A percentile compares a stretch with the other conserved stretches of the same genome.
These are phyloP conservation scores for Pegoplata infirma DNA, from an alignment of 2,888 invertebrate genomes.

Conservation along the genomic window DNA sequence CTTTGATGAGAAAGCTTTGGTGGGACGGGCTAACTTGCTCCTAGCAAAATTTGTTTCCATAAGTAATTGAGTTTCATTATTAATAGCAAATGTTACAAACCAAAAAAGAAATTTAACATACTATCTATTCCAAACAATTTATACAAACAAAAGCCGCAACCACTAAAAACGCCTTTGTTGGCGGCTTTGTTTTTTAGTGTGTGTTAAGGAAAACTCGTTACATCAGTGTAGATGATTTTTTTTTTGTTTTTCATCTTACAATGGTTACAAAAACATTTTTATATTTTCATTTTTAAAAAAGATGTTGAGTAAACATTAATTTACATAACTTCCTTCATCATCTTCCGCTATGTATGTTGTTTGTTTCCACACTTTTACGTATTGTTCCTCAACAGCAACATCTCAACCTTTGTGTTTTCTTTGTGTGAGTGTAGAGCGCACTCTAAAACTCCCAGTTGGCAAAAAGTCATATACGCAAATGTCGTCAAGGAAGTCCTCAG, in stretches of 20 bases:
- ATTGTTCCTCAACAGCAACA: slow-evolving; percentile 9
- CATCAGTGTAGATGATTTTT: slow-evolving; percentile 8
- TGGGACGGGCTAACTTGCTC: no score
- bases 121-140: no score
- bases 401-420: slow-evolving; percentile 60
- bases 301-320: slow-evolving; percentile 78
- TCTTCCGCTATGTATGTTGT: slow-evolving; percentile 19
- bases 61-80: neutral
- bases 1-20: no score
- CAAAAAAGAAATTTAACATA: neutral
- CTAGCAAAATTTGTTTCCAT: no score
- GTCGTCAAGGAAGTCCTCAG: no score
- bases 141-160: slow-evolving; percentile 42
- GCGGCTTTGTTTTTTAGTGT: slow-evolving; percentile 32
- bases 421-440: slow-evolving; percentile 68
- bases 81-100: neutral
- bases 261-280: slow-evolving; percentile 37
- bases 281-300: slow-evolving; percentile 67
- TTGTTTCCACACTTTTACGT: neutral
- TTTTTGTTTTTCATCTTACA: neutral
- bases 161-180: slow-evolving; percentile 53
- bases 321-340: slow-evolving; percentile 75
- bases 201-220: slow-evolving; percentile 9
- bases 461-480: no score
- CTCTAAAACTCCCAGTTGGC: no score